Conservation (phyloP, 92 coral and sea anemone species). For the Plumapathes pennacea region DNA sequence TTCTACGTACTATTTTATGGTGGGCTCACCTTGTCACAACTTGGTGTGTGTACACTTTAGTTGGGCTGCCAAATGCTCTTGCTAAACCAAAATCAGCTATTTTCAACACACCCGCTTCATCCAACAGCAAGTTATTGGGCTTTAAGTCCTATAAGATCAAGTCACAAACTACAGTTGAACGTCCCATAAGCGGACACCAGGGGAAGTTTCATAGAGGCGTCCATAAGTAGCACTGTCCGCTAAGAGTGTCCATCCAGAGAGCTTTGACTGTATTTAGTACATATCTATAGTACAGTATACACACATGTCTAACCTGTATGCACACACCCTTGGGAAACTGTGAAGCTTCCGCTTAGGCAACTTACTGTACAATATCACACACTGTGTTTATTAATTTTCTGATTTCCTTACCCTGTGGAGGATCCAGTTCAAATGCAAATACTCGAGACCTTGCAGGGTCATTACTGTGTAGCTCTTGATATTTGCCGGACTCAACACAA, state of each 20-base stretch:
- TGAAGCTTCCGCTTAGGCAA: no score
- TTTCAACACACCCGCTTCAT: slow-evolving; percentile 83
- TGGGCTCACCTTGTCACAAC: slow-evolving; percentile 87
- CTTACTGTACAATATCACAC: no score
- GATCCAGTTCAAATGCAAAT: slow-evolving; percentile 93
- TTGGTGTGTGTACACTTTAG: slow-evolving; percentile 93
- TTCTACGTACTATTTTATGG: not conserved
- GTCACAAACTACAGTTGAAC: not conserved
- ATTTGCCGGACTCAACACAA: slow-evolving; percentile 88
- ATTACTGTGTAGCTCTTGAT: slow-evolving; percentile 87
- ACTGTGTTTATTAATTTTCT: not conserved
- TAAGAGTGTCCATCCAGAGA: no score
- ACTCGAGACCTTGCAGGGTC: slow-evolving; percentile 96
- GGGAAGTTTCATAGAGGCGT: no score
- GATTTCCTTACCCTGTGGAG: slow-evolving; percentile 74
- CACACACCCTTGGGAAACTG: no score
- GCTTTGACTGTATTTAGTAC: no score
- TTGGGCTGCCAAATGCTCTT: slow-evolving; percentile 94
- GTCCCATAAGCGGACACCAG: no score
- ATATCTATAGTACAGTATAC: no score
- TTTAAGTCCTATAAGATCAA: slow-evolving; percentile 74
- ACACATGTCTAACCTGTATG: no score
- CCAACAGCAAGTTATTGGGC: slow-evolving; percentile 89
- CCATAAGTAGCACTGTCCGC: no score
- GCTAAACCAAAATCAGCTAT: slow-evolving; percentile 99